Percentiles rank a stretch among this genome's conserved stretches.
phyloP scores from a whole-genome alignment of 2,888 invertebrate genomes.

The Morpho deidamia region DNA sequence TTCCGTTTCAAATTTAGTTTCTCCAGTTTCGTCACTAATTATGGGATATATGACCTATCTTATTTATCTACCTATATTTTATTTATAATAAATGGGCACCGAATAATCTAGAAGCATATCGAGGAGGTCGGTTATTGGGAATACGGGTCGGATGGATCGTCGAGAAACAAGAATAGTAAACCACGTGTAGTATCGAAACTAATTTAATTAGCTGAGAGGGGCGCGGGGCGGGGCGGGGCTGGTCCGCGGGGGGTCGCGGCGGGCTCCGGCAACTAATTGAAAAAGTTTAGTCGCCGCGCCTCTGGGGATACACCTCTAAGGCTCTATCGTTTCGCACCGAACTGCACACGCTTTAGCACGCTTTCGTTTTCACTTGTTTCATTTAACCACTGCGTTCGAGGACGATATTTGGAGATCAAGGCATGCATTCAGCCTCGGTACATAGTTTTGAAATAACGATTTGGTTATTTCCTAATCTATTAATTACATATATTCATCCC shows the following conservation, averaged over 20 bases:
- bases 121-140: constrained; percentile 3
- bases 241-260: constrained; percentile 32
- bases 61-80: neutral
- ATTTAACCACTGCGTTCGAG: constrained; percentile 2
- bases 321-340: constrained; percentile 27
- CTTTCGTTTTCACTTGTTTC: constrained; percentile 7
- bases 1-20: no score
- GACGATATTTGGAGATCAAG: constrained; percentile 1
- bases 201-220: constrained; percentile 57
- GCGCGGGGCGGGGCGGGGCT: constrained; percentile 31
- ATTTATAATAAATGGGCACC: neutral
- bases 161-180: constrained; percentile 18
- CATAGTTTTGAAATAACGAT: no score
- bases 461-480: no score
- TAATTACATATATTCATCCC: no score
- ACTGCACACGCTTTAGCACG: neutral
- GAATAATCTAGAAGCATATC: constrained; percentile 3
- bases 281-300: constrained; percentile 51
- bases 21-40: no score
- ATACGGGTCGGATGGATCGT: neutral
- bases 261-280: constrained; percentile 60
- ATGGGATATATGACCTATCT: neutral
- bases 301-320: constrained; percentile 34
- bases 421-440: no score
- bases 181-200: constrained; percentile 50